Percentiles rank a stretch among this genome's conserved stretches.
These are phyloP conservation scores for Acanthosoma haemorrhoidale DNA, from an alignment of 2,888 invertebrate genomes.

Conservation along the genomic window DNA sequence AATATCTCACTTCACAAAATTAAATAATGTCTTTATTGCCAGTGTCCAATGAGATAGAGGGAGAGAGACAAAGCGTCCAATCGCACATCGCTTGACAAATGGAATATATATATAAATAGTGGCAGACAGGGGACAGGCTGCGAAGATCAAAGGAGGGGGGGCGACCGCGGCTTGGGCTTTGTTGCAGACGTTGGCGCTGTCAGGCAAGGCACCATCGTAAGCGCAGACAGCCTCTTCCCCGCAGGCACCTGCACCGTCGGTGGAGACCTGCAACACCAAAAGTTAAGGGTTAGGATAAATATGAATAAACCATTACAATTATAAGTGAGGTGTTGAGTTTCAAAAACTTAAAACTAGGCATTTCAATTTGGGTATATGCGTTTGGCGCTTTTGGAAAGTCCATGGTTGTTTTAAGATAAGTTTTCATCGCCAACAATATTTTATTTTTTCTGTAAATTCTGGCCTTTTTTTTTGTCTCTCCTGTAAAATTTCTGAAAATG, in stretches of 20 bases:
- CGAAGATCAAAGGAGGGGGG: constrained; percentile 21
- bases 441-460: too few species aligned
- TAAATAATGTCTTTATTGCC: constrained; percentile 26
- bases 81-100: constrained; percentile 18
- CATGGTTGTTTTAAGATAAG: too few species aligned
- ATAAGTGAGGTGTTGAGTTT: too few species aligned
- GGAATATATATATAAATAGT: constrained; percentile 19
- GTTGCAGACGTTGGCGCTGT: constrained; percentile 31
- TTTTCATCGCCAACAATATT: too few species aligned
- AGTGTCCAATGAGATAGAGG: not conserved
- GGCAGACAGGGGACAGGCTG: not conserved
- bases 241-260: constrained; percentile 39
- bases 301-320: too few species aligned
- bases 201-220: constrained; percentile 42
- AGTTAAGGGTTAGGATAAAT: too few species aligned
- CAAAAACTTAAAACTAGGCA: too few species aligned
- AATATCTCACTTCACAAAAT: constrained; percentile 25
- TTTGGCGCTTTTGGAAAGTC: too few species aligned
- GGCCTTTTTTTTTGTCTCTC: too few species aligned
- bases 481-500: too few species aligned
- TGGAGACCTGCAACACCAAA: constrained; percentile 37
- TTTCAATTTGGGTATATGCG: too few species aligned
- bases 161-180: constrained; percentile 13
- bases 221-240: constrained; percentile 39
- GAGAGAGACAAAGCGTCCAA: not conserved